Evolutionary conservation across 2,113 vertebrate genomes (phyloP), one percentile per base, ranked within the genome.

Genomic region (Chionomys nivalis): DNA sequence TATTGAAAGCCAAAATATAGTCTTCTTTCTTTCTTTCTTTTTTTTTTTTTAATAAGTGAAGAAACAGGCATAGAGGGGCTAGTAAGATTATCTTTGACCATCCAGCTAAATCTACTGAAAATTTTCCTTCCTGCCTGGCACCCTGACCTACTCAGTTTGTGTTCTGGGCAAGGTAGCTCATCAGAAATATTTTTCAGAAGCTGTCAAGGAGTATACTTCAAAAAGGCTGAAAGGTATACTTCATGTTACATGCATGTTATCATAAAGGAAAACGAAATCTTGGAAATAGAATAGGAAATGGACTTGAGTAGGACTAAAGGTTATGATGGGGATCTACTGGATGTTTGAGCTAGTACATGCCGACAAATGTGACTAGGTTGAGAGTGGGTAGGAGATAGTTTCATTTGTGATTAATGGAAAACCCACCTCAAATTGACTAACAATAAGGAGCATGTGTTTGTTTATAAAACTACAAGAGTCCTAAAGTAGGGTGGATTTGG

Each of bases 151-250:
- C 21, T 89, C 19, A 28, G 44, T 89, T 91, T 95, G 13, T 89
- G 7, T 91, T 93, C 65, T 93, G 90, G 91, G 89, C 36, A 79
- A 81, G 78, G 8, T 77, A 26, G 68, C 21, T 87, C 23, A 75
- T 75, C 6, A 23, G 79, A 91, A 87, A 28, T 55, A 31, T 87
- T 87, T 96, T 76, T 87, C 24, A 65, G 75, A 89, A 90, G 58
- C 68, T 76, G 31, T 89, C 14, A 89, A 91, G 24, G 23, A 77
- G 7, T 86, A 86, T 21, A 61, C 21, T 58, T 92, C 79, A 86
- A 87, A 75, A 86, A 92, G 21, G 33, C 75, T 87, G 72, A 77
- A 49, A 49, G 1, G 42, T 82, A n/a, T n/a, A 52, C 42, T 91
- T 83, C 82, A 81, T 81, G 33, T 65, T 78, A 44, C 26, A 8